Conservation (phyloP, 2,888 invertebrate genomes). For the Oligia strigilis region DNA sequence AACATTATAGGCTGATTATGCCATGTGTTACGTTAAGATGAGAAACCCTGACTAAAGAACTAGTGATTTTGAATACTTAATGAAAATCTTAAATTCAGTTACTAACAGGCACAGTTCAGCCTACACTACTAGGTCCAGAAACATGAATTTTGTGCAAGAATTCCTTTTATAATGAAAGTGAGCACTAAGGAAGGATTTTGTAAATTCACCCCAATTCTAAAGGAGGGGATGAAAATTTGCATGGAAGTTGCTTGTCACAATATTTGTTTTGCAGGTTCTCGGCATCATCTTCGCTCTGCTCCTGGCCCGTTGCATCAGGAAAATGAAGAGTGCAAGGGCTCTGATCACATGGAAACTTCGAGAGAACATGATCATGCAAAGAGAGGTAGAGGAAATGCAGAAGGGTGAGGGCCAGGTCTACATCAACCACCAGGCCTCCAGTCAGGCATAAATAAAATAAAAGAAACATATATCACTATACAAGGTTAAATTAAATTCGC, state of each 20-base stretch:
- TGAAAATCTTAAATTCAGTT: no score
- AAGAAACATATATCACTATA: not conserved
- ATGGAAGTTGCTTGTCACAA: constrained; percentile 14
- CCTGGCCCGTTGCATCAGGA: constrained; percentile 95
- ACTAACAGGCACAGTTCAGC: not conserved
- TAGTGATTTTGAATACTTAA: not conserved
- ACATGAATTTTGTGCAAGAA: not conserved
- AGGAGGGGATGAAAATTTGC: not conserved
- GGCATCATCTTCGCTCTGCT: constrained; percentile 97
- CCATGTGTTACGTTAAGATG: no score
- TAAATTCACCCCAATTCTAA: not conserved
- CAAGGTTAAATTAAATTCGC: not conserved
- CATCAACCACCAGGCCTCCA: constrained; percentile 69
- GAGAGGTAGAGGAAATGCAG: constrained; percentile 73
- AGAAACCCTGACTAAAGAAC: not conserved
- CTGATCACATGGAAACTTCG: constrained; percentile 92
- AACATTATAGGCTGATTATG: no score
- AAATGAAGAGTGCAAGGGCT: constrained; percentile 93
- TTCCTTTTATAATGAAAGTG: not conserved
- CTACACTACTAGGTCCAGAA: not conserved
- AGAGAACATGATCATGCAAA: constrained; percentile 88
- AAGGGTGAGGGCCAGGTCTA: constrained; percentile 73
- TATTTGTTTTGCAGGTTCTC: constrained; percentile 91
- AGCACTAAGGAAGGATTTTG: not conserved
- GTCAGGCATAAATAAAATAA: constrained; percentile 51